Base-by-base conservation (phyloP, 1,140 invertebrate species). In the Drosophila neocordata region DNA sequence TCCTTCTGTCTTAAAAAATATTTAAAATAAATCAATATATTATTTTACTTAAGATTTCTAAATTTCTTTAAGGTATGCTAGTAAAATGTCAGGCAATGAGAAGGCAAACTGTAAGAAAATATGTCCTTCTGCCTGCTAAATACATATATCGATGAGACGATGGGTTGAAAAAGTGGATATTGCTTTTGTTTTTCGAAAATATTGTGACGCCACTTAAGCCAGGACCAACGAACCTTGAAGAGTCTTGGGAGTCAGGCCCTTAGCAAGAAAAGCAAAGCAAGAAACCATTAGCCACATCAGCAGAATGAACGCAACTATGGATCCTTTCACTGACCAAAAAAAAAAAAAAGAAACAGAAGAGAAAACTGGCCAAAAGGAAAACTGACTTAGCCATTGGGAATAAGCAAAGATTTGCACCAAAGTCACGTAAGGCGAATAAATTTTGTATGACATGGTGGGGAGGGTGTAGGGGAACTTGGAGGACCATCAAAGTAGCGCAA, bases 351-450 rank as follows among this genome's bases (percentile, higher is more conserved):
- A 44, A 38, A 34, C 2, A 31, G 5, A 31, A 31, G 7, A 31
- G 27, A 5, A 31, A 31, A 31, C 27, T 31, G 27, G 27, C 27
- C 27, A 31, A 6, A 6, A 31, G 27, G 27, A 62, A 31, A 61
- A 65, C 67, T 24, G 44, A 27, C 59, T 73, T 69, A 68, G 69
- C 77, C 63, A 62, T 27, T 31, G 56, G 35, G 57, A 57, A 52
- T 70, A 63, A 65, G 24, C 51, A 53, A 69, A 65, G 80, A 73
- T 69, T 76, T 79, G 44, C 67, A 56, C 35, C 73, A 51, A 69
- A 78, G 66, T 70, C 71, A 80, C 77, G 70, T 71, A 73, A 68
- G 69, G 61, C 71, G 61, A 76, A 83, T 73, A 83, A 67, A 84
- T 84, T 72, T 76, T 79, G 52, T 61, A 79, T 83, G 60, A 74